Evolutionary conservation across 2,113 vertebrate genomes (phyloP).

Genomic region (Corapipo altera): DNA sequence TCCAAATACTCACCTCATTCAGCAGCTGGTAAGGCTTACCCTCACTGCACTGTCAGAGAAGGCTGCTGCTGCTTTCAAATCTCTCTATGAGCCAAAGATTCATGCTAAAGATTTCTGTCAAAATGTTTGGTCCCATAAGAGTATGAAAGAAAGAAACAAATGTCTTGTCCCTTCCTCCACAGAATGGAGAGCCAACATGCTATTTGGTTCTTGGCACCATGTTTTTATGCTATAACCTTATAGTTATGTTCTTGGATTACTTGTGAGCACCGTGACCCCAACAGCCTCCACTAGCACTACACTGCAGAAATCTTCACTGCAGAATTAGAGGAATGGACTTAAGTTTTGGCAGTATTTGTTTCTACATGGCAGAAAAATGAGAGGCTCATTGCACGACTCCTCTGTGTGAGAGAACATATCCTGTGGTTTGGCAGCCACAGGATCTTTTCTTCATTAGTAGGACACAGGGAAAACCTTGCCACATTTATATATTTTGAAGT

Average conservation of each 20-base stretch:
- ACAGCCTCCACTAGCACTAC: neutral
- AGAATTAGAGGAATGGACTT: neutral
- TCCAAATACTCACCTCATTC: neutral
- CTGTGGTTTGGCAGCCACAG: slow-evolving; percentile 10
- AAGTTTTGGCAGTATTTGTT: neutral
- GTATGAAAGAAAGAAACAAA: neutral
- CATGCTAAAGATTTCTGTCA: neutral
- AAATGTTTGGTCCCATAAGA: neutral
- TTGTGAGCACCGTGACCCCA: neutral
- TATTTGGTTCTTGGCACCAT: neutral
- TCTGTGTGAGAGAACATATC: neutral
- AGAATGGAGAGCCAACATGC: neutral
- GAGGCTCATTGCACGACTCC: neutral
- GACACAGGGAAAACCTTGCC: slow-evolving; percentile 2
- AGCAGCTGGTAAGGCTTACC: neutral
- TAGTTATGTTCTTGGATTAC: neutral
- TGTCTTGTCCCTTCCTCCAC: neutral
- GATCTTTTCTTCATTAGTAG: slow-evolving; percentile 33
- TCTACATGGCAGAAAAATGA: neutral
- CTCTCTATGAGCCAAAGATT: neutral
- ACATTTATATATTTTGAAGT: neutral
- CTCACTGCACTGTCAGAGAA: neutral
- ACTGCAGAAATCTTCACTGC: neutral
- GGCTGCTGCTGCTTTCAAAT: neutral
- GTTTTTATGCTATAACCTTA: neutral